Percentiles rank a stretch among this genome's conserved stretches.
phyloP scores from a whole-genome alignment of 2,797 vertebrate species.

The Chaetodon trifasciatus region DNA sequence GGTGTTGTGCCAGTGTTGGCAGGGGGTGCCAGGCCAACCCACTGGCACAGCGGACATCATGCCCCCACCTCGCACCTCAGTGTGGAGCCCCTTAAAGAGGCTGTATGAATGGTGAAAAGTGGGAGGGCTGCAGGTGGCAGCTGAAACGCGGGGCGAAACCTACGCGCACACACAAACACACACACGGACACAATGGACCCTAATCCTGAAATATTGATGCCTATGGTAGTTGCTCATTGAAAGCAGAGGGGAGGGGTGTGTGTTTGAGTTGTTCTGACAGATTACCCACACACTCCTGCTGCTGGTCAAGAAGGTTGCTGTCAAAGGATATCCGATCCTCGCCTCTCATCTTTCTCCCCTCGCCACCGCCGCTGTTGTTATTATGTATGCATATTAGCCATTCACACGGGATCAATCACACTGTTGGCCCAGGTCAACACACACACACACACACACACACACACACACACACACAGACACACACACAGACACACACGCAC shows the following conservation, averaged over 20 bases:
- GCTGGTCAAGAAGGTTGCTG: constrained; percentile 68
- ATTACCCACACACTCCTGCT: constrained; percentile 78
- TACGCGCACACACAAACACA: constrained; percentile 38
- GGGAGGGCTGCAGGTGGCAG: constrained; percentile 85
- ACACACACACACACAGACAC: constrained; percentile 43
- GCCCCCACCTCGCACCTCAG: constrained; percentile 49
- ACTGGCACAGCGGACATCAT: constrained; percentile 73
- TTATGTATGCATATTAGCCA: constrained; percentile 81
- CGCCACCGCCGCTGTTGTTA: constrained; percentile 65
- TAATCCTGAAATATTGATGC: constrained; percentile 90
- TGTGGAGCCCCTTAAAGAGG: constrained; percentile 73
- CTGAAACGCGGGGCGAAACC: constrained; percentile 68
- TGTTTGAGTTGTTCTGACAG: constrained; percentile 68
- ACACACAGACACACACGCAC: constrained; percentile 22
- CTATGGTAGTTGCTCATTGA: constrained; percentile 75
- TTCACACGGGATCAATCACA: constrained; percentile 78
- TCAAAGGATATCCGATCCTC: constrained; percentile 81
- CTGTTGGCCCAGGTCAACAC: constrained; percentile 69
- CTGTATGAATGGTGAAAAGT: constrained; percentile 64
- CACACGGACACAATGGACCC: constrained; percentile 72
- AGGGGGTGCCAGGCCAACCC: constrained; percentile 69
- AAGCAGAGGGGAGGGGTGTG: constrained; percentile 55
- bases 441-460: constrained; percentile 19
- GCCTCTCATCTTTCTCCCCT: constrained; percentile 67
- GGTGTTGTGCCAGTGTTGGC: constrained; percentile 84